Base-by-base conservation (phyloP, 1,140 invertebrate species). In the Trypoxylus dichotomus region DNA sequence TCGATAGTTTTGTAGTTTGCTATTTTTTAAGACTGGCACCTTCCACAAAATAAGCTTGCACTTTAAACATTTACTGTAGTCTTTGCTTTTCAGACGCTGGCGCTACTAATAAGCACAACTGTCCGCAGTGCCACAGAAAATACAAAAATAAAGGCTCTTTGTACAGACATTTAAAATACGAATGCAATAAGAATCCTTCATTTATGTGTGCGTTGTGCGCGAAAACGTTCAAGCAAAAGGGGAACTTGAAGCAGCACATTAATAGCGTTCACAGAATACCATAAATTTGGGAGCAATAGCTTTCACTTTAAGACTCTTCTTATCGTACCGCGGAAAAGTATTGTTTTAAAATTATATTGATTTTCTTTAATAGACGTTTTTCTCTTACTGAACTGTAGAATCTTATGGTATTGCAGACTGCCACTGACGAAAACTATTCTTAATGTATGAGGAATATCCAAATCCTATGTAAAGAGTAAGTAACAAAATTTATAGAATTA, bases 181-280 rank as follows among this genome's bases (percentile, higher is more conserved):
- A 84, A 83, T 79, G 83, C 81, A 72, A 85, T 63, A 78, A 79
- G 42, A 75, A 78, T 25, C 76, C 77, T 15, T 77, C 83, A 63
- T 86, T 86, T 78, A 74, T 81, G 24, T 87, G 86, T 79, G 81
- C 79, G 3, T 79, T 83, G 54, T 86, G 86, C 79, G 21, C 42
- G 11, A 77, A 82, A 27, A 74, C 72, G 11, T 83, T 82, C 58
- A 83, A 82, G 71, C 83, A 83, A 76, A 85, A 84, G 77, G 80
- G 76, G 0, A 80, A 85, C 77, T 77, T 83, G 54, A 82, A 82
- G 24, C 60, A 79, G 15, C 82, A 84, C 42, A 78, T 81, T 19
- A 78, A 11, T 24, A 75, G 43, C 21, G 74, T 75, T 19, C 74
- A 75, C 32, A 74, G 32, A 19, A 24, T 74, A n/a, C 72, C 8